phyloP scores from a whole-genome alignment of 1,140 invertebrate species.

The Eufriesea mexicana region DNA sequence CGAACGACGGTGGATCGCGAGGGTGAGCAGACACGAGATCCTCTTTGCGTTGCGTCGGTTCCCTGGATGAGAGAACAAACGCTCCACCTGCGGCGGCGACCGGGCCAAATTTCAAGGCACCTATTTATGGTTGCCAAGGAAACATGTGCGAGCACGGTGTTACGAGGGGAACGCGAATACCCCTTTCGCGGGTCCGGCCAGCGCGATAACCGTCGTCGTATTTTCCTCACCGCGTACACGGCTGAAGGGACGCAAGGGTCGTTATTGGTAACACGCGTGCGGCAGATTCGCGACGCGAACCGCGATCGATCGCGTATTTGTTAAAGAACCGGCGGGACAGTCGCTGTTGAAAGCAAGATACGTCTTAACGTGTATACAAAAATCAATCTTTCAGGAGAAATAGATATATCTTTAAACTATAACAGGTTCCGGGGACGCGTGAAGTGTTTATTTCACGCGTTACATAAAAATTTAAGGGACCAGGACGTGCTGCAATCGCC shows the following conservation, averaged over 20 bases:
- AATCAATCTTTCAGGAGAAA: too few species aligned
- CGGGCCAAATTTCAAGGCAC: constrained; percentile 35
- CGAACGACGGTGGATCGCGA: too few species aligned
- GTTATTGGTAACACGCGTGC: background rate
- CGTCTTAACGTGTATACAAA: too few species aligned
- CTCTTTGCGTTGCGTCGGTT: too few species aligned
- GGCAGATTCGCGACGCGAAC: background rate
- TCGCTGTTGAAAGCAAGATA: too few species aligned
- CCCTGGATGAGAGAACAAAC: background rate
- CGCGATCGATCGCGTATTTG: background rate
- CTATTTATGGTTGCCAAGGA: constrained; percentile 49
- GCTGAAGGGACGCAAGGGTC: background rate
- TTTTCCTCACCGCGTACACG: constrained; percentile 7
- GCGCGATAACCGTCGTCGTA: constrained; percentile 47
- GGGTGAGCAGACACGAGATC: too few species aligned
- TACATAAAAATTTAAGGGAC: too few species aligned
- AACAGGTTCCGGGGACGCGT: too few species aligned
- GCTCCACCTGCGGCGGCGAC: constrained; percentile 24
- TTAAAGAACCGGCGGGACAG: background rate
- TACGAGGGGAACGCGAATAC: constrained; percentile 37
- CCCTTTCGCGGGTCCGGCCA: constrained; percentile 42
- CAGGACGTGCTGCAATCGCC: too few species aligned
- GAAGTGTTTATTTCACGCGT: too few species aligned
- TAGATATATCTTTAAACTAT: too few species aligned
- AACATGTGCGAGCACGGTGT: constrained; percentile 31